These are phyloP conservation scores for Darevskia nairensis DNA, from an alignment of 2,797 vertebrate genomes.

Conservation along the genomic window DNA sequence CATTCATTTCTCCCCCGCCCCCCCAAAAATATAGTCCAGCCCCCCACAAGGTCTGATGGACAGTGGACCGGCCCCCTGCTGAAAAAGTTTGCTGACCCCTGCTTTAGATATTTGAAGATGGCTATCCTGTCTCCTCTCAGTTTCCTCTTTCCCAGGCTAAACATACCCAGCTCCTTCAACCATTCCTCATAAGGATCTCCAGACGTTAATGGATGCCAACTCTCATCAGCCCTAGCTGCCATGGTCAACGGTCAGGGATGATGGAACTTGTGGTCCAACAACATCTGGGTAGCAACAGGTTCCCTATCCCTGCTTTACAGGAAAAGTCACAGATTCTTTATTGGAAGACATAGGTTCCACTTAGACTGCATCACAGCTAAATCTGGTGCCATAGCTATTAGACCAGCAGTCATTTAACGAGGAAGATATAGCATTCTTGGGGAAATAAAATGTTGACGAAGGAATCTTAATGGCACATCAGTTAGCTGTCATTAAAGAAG, in stretches of 20 bases:
- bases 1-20: too few species aligned
- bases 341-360: not conserved
- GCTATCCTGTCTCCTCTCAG: too few species aligned
- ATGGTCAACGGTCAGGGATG: not conserved
- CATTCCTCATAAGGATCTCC: too few species aligned
- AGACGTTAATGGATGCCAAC: not conserved
- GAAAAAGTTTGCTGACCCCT: too few species aligned
- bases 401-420: not conserved
- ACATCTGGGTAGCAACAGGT: not conserved
- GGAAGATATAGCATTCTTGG: not conserved
- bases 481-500: slow-evolving; percentile 44
- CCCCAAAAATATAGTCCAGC: too few species aligned
- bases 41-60: too few species aligned
- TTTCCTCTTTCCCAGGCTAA: too few species aligned
- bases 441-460: slow-evolving; percentile 33
- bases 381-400: not conserved
- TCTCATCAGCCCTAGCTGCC: not conserved
- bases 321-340: not conserved
- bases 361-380: not conserved
- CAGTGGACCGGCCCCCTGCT: too few species aligned
- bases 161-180: too few species aligned
- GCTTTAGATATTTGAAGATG: too few species aligned
- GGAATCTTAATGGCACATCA: not conserved
- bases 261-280: too few species aligned
- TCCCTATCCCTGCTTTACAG: not conserved